Conservation (phyloP, 2,797 vertebrate species). For the Stomatorhinus walkeri region DNA sequence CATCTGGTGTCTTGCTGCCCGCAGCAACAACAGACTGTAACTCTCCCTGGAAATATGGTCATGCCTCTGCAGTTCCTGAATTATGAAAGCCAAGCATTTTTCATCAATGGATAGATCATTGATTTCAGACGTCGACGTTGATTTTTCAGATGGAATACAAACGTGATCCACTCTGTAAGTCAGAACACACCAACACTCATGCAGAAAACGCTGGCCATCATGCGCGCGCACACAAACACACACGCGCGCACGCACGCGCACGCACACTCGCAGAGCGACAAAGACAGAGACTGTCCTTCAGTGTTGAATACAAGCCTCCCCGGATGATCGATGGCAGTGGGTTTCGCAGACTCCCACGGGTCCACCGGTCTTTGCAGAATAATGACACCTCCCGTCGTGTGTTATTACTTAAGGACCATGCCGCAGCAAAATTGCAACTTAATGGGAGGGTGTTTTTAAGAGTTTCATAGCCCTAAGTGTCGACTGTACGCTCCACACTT, state of each 20-base stretch:
- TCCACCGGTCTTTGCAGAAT: constrained; percentile 3
- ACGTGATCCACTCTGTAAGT: constrained; percentile 18
- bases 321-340: constrained; percentile 10
- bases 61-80: neutral
- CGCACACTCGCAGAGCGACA: neutral
- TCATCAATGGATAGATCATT: constrained; percentile 14
- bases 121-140: constrained; percentile 15
- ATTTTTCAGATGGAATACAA: constrained; percentile 5
- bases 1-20: neutral
- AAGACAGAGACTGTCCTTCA: neutral
- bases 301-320: neutral
- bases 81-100: neutral
- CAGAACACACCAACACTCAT: neutral
- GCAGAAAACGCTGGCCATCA: neutral
- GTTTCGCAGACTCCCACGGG: neutral
- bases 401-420: constrained; percentile 26
- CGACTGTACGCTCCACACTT: neutral
- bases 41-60: neutral
- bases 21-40: neutral
- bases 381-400: constrained; percentile 17
- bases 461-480: neutral
- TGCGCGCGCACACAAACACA: neutral
- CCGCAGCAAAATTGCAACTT: constrained; percentile 18
- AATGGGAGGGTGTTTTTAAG: constrained; percentile 1
- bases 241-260: neutral